A percentile compares a stretch with the other conserved stretches of the same genome.
phyloP scores from a whole-genome alignment of 2,113 vertebrate genomes.

The Miniopterus natalensis region DNA sequence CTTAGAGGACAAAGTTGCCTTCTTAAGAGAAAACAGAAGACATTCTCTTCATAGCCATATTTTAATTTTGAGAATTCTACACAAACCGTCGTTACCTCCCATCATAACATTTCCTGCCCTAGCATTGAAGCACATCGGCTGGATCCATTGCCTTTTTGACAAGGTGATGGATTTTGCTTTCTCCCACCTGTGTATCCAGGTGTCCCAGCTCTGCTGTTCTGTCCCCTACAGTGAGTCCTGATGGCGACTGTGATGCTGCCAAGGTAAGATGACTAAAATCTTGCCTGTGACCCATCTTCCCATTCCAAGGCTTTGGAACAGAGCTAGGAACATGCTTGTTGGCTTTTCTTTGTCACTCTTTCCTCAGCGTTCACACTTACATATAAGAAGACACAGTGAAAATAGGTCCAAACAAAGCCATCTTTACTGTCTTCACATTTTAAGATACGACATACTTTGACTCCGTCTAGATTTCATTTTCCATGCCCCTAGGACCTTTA shows the following conservation, averaged over 20 bases:
- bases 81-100: background rate
- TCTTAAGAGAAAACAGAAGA: background rate
- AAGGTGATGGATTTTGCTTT: background rate
- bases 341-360: background rate
- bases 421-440: background rate
- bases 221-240: slow-evolving; percentile 36
- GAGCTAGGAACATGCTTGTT: background rate
- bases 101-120: background rate
- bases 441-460: background rate
- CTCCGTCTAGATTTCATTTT: background rate
- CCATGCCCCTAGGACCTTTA: background rate
- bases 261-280: background rate
- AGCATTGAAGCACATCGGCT: background rate
- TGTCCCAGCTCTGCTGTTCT: background rate
- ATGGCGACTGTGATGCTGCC: background rate
- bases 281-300: background rate
- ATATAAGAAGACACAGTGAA: background rate
- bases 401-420: background rate
- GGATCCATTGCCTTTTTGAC: background rate
- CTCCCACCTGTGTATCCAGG: slow-evolving; percentile 39
- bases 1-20: background rate
- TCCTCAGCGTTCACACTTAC: background rate
- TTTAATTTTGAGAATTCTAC: slow-evolving; percentile 21
- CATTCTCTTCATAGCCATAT: background rate
- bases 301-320: background rate